Evolutionary conservation across 2,797 vertebrate species (phyloP).

Genomic region (Sebastiscus albofasciatus): DNA sequence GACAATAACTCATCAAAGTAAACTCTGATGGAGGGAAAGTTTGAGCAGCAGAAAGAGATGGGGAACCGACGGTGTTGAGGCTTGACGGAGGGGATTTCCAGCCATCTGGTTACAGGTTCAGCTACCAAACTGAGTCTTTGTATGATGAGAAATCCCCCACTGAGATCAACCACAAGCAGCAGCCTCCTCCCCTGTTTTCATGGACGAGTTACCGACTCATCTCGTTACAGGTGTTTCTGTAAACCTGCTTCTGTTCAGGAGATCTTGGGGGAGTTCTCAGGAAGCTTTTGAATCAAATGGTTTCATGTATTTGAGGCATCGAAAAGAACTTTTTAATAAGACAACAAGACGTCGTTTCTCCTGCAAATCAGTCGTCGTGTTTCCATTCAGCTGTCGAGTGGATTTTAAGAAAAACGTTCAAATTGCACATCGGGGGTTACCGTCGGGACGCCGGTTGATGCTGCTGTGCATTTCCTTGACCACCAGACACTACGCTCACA

Average conservation of each 20-base stretch:
- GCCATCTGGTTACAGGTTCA: background rate
- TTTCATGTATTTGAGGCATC: background rate
- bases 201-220: background rate
- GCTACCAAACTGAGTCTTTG: background rate
- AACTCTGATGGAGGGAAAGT: slow-evolving; percentile 11
- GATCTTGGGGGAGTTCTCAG: background rate
- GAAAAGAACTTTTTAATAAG: background rate
- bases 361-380: background rate
- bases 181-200: background rate
- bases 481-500: no score
- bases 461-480: no score
- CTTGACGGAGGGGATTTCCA: slow-evolving; percentile 25
- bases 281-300: no score
- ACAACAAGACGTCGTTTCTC: background rate
- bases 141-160: background rate
- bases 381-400: background rate
- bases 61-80: background rate
- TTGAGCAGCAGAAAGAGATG: background rate
- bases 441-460: no score
- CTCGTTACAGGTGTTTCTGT: background rate
- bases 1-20: slow-evolving; percentile 8
- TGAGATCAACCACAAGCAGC: background rate
- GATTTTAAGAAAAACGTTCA: no score
- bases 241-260: background rate
- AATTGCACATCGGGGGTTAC: no score